phyloP scores from a whole-genome alignment of 2,888 invertebrate genomes.

The Epinotia demarniana region DNA sequence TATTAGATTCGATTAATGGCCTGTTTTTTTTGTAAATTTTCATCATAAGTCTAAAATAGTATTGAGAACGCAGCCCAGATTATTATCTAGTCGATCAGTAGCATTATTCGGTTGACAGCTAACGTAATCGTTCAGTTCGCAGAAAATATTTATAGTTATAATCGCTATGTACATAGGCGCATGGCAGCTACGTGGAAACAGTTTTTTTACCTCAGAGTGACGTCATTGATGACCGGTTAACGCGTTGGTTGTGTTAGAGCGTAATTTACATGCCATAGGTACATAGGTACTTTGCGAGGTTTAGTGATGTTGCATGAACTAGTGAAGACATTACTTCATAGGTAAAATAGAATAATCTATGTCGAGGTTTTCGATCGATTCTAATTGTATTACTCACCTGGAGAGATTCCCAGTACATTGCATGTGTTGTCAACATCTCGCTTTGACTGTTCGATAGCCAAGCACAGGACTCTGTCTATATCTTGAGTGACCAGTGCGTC shows the following conservation, averaged over 20 bases:
- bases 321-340: slow-evolving; percentile 12
- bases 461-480: slow-evolving; percentile 92
- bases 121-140: slow-evolving; percentile 76
- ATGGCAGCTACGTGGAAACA: slow-evolving; percentile 65
- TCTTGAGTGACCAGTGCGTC: slow-evolving; percentile 88
- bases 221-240: slow-evolving; percentile 62
- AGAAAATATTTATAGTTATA: slow-evolving; percentile 72
- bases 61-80: slow-evolving; percentile 15
- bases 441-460: slow-evolving; percentile 94
- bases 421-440: slow-evolving; percentile 94
- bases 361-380: slow-evolving; percentile 17
- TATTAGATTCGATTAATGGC: slow-evolving; percentile 1
- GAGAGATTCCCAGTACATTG: slow-evolving; percentile 93
- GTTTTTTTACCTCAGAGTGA: slow-evolving; percentile 69
- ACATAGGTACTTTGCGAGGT: slow-evolving; percentile 29
- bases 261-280: slow-evolving; percentile 30
- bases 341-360: background rate
- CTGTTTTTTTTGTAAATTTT: slow-evolving; percentile 10
- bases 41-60: slow-evolving; percentile 34
- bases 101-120: slow-evolving; percentile 59
- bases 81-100: slow-evolving; percentile 58
- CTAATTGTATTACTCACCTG: slow-evolving; percentile 86
- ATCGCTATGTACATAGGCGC: slow-evolving; percentile 63
- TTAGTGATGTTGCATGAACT: background rate
- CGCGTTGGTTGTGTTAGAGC: slow-evolving; percentile 15